Percentiles rank a stretch among this genome's conserved stretches.
phyloP scores from a whole-genome alignment of 2,888 invertebrate species.

The Sminthurinus aureus region DNA sequence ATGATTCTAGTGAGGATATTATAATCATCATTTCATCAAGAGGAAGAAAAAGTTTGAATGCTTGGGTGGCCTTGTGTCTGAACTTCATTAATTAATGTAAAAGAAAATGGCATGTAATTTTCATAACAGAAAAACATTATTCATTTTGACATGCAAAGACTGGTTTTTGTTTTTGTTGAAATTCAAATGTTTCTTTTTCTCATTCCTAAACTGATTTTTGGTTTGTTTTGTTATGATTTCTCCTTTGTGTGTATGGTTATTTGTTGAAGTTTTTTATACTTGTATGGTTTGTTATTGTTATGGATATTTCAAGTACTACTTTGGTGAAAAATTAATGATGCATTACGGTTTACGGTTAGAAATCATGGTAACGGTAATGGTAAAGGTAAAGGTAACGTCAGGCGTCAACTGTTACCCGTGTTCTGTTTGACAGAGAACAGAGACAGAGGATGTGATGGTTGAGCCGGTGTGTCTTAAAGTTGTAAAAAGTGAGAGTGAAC shows the following conservation, averaged over 20 bases:
- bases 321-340: too few relatives aligned
- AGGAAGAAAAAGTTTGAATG: background rate
- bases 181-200: background rate
- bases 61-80: background rate
- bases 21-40: background rate
- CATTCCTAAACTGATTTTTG: background rate
- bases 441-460: background rate
- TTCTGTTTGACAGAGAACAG: constrained; percentile 11
- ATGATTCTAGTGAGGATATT: background rate
- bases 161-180: background rate
- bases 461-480: background rate
- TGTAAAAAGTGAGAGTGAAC: constrained; percentile 1
- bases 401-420: background rate
- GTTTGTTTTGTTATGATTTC: background rate
- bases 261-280: too few relatives aligned
- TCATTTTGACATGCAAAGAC: background rate
- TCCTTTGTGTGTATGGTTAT: background rate
- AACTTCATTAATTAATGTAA: background rate
- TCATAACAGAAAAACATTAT: background rate
- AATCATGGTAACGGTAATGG: too few relatives aligned
- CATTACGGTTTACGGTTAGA: too few relatives aligned
- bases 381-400: too few relatives aligned
- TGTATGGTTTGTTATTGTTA: too few relatives aligned
- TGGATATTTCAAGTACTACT: too few relatives aligned
- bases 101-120: background rate